These are phyloP conservation scores for Sarotherodon lohbergeri DNA, from an alignment of 2,113 vertebrate species.

Conservation along the genomic window DNA sequence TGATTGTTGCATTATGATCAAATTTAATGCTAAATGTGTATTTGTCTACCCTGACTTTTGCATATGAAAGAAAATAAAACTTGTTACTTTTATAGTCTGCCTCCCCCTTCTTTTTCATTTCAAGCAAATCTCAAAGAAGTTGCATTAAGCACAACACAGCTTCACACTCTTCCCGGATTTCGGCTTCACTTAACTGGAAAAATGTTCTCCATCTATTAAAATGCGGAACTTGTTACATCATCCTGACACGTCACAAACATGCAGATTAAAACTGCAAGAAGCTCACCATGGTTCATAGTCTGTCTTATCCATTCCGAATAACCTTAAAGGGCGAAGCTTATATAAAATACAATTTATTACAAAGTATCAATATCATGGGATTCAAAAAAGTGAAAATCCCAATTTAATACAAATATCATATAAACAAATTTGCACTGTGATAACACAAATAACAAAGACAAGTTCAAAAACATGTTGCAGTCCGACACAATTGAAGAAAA, in stretches of 20 bases:
- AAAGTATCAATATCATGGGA: neutral
- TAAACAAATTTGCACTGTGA: neutral
- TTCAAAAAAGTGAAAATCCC: neutral
- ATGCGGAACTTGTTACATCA: neutral
- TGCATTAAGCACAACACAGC: neutral
- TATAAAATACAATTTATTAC: constrained; percentile 12
- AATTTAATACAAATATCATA: neutral
- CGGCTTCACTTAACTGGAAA: neutral
- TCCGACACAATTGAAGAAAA: neutral
- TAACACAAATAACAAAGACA: neutral
- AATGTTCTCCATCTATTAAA: neutral
- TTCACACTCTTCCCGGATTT: neutral
- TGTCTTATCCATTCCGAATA: neutral
- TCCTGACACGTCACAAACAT: neutral
- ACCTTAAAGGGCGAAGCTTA: neutral
- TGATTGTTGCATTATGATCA: constrained; percentile 66
- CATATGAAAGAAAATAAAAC: constrained; percentile 46
- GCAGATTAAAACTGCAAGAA: neutral
- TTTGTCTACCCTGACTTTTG: constrained; percentile 60
- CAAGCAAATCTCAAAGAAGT: neutral
- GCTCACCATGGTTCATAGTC: neutral
- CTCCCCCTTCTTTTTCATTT: neutral
- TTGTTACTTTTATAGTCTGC: constrained; percentile 27
- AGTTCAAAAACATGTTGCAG: neutral
- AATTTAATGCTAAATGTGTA: constrained; percentile 60